Conservation (phyloP, 1,140 invertebrate species). For the Colletes gigas region DNA sequence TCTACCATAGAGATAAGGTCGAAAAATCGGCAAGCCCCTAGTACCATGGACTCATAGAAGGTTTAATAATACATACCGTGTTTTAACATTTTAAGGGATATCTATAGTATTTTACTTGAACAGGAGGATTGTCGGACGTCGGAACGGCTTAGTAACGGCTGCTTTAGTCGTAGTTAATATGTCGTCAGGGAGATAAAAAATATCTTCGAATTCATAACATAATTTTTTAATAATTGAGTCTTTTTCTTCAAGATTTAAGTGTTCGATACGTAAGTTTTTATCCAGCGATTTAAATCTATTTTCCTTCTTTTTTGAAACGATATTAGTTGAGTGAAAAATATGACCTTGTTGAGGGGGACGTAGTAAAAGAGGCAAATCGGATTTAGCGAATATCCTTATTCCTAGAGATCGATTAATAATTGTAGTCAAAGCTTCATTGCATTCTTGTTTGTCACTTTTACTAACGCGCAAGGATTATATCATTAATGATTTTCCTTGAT, state of each 20-base stretch:
- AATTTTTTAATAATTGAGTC: too few species aligned
- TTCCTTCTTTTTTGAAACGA: neutral
- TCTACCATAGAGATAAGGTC: too few species aligned
- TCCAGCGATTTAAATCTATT: neutral
- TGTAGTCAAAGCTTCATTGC: neutral
- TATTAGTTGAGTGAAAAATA: neutral
- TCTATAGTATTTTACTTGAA: too few species aligned
- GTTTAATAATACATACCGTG: too few species aligned
- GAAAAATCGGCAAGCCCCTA: too few species aligned
- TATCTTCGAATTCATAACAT: too few species aligned
- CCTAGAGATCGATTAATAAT: conserved; percentile 2
- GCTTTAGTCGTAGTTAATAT: too few species aligned
- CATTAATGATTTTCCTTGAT: neutral
- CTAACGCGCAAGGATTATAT: neutral
- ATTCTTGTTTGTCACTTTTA: neutral
- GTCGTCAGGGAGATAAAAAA: too few species aligned
- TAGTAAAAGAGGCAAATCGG: neutral
- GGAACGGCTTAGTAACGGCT: too few species aligned
- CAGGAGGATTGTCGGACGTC: too few species aligned
- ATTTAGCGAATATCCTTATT: neutral
- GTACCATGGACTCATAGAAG: too few species aligned
- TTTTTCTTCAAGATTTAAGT: neutral
- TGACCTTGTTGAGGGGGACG: neutral
- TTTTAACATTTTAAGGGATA: too few species aligned
- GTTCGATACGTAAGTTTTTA: neutral